phyloP scores from a whole-genome alignment of 2,888 invertebrate genomes.

The Troglohyphantes excavatus region DNA sequence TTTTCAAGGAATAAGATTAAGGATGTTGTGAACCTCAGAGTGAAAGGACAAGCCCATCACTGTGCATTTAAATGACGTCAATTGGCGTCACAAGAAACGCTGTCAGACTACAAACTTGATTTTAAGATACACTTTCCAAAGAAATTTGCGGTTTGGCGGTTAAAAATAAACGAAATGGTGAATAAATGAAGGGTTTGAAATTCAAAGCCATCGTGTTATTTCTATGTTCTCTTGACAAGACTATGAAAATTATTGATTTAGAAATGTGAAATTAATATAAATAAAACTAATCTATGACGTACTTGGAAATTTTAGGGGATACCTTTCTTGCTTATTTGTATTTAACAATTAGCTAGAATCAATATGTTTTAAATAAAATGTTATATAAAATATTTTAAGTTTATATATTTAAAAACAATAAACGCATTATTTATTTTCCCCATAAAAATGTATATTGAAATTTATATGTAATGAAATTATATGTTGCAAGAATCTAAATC shows the following conservation, averaged over 20 bases:
- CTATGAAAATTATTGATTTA: too few relatives aligned
- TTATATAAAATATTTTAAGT: too few relatives aligned
- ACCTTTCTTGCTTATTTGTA: background rate
- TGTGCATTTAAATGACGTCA: background rate
- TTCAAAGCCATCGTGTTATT: too few relatives aligned
- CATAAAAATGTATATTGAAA: too few relatives aligned
- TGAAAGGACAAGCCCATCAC: background rate
- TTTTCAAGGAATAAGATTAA: conserved; percentile 11
- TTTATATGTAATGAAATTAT: too few relatives aligned
- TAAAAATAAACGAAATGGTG: background rate
- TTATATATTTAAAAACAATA: too few relatives aligned
- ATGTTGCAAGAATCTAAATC: too few relatives aligned
- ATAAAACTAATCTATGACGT: background rate
- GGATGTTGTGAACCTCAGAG: background rate
- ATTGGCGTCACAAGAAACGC: conserved; percentile 43
- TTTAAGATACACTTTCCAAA: background rate
- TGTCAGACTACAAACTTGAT: conserved; percentile 23
- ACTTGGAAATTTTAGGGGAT: background rate
- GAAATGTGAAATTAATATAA: too few relatives aligned
- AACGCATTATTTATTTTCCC: too few relatives aligned
- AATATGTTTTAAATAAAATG: too few relatives aligned
- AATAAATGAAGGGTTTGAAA: background rate
- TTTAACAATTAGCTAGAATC: too few relatives aligned
- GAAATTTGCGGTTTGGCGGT: conserved; percentile 1
- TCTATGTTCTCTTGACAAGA: too few relatives aligned